Conservation (phyloP, 2,113 vertebrate species). For the Grantiella picta region DNA sequence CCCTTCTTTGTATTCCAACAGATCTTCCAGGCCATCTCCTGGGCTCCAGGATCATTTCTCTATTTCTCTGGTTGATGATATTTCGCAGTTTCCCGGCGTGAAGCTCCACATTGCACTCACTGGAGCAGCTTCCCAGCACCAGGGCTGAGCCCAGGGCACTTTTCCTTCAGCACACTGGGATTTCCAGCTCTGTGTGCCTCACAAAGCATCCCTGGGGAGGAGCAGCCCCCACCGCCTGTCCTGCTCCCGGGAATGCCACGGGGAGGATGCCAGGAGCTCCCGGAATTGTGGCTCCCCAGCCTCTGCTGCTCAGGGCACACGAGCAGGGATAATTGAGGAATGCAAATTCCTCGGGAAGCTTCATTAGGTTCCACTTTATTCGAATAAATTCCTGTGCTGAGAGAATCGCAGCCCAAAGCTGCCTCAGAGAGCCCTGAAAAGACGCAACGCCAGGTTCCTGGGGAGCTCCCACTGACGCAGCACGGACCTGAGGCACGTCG, state of each 20-base stretch:
- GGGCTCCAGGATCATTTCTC: not conserved
- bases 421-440: not conserved
- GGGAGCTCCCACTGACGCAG: not conserved
- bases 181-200: not conserved
- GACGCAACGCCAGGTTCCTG: not conserved
- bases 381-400: not conserved
- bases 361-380: not conserved
- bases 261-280: not conserved
- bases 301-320: not conserved
- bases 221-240: not conserved
- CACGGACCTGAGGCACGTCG: accelerated
- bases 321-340: not conserved
- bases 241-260: not conserved
- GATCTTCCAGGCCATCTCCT: not conserved
- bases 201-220: not conserved
- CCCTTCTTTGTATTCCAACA: not conserved
- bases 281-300: not conserved
- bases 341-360: not conserved
- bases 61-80: not conserved
- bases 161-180: not conserved
- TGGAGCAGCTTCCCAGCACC: not conserved
- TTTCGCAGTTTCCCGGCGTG: accelerated
- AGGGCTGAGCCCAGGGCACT: not conserved
- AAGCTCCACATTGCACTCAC: not conserved
- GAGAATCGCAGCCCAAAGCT: not conserved